Conservation (phyloP, 2,113 vertebrate genomes). For the Nothocercus nigrocapillus region DNA sequence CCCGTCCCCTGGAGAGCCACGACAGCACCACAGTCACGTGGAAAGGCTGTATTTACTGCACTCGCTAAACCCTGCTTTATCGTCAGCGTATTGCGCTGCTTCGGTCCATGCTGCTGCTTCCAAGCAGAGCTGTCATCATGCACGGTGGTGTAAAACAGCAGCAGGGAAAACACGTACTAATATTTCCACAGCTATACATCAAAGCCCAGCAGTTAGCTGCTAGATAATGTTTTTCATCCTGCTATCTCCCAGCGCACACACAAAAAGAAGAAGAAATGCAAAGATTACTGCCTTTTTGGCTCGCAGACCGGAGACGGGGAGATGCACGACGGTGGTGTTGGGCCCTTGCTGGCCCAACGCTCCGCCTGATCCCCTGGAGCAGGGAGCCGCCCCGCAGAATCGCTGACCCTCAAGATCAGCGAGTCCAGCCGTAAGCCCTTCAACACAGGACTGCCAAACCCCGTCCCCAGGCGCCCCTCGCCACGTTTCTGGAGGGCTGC, state of each 20-base stretch:
- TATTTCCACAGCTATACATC: background rate
- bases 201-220: background rate
- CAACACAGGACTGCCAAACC: too few relatives aligned
- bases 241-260: background rate
- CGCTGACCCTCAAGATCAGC: too few relatives aligned
- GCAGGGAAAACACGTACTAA: background rate
- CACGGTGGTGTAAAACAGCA: background rate
- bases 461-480: too few relatives aligned
- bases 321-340: background rate
- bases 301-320: background rate
- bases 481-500: too few relatives aligned
- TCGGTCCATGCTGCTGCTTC: background rate
- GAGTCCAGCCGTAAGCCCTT: too few relatives aligned
- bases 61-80: background rate
- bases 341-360: too few relatives aligned
- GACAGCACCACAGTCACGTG: background rate
- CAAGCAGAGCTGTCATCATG: rapidly evolving
- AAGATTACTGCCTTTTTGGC: background rate
- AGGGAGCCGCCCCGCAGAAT: background rate
- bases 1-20: background rate
- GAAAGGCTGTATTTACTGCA: background rate
- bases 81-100: background rate
- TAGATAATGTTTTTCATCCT: background rate
- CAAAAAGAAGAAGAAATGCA: background rate
- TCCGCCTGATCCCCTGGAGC: background rate